Base-by-base conservation (phyloP, 2,888 invertebrate species). In the Endotricha flammealis region DNA sequence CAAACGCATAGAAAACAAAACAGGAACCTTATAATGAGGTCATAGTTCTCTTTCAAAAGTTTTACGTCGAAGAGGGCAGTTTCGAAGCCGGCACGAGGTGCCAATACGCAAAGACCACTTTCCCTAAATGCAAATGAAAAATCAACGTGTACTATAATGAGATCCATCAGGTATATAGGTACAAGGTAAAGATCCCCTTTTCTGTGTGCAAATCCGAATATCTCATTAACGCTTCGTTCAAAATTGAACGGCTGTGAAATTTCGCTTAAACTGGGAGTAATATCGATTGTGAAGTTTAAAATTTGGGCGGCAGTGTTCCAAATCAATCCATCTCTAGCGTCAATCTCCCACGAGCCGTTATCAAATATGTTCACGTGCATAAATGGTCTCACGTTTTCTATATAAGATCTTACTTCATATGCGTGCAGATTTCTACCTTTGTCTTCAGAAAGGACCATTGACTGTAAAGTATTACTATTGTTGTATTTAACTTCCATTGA, bases 111-210 rank as follows among this genome's bases (percentile, higher is more conserved):
- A 3, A 80, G 70, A 8, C 86, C 86, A 30, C 86, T 86, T 1
- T 72, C 81, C 47, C 61, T 72, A 29, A 54, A 62, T 0, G 80
- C 64, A 37, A 74, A 60, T 1, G 73, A 69, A 24, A 66, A 57
- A 51, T 86, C 85, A 12, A 79, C 13, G 12, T 78, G 65, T 0
- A 79, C 56, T 10, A 86, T 49, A 11, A 77, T 51, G 1, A 80
- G 42, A 46, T 83, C 80, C 32, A 82, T 75, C 41, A 70, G 71
- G 41, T 83, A 86, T 13, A 85, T 54, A 0, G 86, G 85, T 14
- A 60, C 55, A 1, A 83, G 44, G 23, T 70, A 58, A 12, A 83
- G 40, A 39, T 86, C 86, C 8, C 56, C 73, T 44, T 70, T 74
- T 46, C 85, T 64, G 23, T 60, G 54, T 16, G 75, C 53, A 43